Evolutionary conservation across 2,113 vertebrate genomes (phyloP).

Genomic region (Cathartes aura): DNA sequence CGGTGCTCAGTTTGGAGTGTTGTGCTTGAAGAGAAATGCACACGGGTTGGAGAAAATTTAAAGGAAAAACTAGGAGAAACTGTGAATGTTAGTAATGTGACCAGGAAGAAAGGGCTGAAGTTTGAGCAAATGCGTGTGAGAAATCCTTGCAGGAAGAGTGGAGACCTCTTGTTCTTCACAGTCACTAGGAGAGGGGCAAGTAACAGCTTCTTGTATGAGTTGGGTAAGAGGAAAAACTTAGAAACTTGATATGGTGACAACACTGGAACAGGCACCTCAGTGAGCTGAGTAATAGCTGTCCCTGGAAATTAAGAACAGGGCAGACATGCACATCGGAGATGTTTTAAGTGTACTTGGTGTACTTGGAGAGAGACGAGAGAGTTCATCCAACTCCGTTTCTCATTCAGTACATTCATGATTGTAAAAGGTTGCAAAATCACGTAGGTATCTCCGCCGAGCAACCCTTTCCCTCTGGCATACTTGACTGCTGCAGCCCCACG

Average conservation of each 20-base stretch:
- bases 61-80: background rate
- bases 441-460: background rate
- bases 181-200: background rate
- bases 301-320: background rate
- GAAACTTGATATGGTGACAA: background rate
- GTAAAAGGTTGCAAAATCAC: background rate
- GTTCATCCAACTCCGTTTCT: background rate
- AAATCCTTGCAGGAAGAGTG: background rate
- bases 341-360: background rate
- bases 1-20: background rate
- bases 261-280: background rate
- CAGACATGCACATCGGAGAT: background rate
- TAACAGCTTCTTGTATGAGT: background rate
- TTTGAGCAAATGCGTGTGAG: background rate
- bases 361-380: background rate
- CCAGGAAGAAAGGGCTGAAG: background rate
- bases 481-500: rapidly evolving
- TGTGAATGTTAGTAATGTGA: background rate
- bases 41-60: background rate
- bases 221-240: background rate
- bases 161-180: background rate
- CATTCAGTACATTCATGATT: background rate
- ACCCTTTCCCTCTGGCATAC: background rate
- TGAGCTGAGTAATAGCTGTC: background rate
- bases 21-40: background rate